A percentile compares a stretch with the other conserved stretches of the same genome.
Evolutionary conservation across 2,113 vertebrate species (phyloP).

Genomic region (Diphyllodes magnificus): DNA sequence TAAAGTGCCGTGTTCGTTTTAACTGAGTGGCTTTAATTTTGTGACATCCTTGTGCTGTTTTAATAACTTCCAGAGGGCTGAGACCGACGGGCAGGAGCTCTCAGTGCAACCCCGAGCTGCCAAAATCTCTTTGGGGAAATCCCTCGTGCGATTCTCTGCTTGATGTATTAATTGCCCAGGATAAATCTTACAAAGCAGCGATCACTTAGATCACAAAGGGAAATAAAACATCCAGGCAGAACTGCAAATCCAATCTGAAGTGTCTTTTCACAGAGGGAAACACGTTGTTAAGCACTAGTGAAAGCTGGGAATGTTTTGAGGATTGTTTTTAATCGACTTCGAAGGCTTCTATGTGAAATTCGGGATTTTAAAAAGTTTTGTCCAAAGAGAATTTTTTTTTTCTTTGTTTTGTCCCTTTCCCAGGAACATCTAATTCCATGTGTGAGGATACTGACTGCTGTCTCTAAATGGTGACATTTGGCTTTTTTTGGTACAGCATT

Average conservation of each 20-base stretch:
- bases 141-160: neutral
- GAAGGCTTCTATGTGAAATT: neutral
- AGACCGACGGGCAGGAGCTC: neutral
- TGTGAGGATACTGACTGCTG: rapidly evolving
- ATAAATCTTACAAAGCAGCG: neutral
- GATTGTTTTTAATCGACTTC: neutral
- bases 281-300: neutral
- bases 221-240: neutral
- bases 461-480: rapidly evolving
- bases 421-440: rapidly evolving
- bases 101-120: neutral
- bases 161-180: neutral
- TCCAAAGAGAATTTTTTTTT: rapidly evolving
- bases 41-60: neutral
- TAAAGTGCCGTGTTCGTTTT: neutral
- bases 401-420: neutral
- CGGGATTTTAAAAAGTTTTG: neutral
- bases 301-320: neutral
- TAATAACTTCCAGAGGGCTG: neutral
- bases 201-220: neutral
- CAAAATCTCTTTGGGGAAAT: neutral
- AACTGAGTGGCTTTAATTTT: neutral
- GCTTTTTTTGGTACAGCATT: neutral
- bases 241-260: neutral
- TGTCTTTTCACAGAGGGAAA: neutral